Conservation (phyloP, 2,888 invertebrate genomes). For the Aleiodes leptofemur region DNA sequence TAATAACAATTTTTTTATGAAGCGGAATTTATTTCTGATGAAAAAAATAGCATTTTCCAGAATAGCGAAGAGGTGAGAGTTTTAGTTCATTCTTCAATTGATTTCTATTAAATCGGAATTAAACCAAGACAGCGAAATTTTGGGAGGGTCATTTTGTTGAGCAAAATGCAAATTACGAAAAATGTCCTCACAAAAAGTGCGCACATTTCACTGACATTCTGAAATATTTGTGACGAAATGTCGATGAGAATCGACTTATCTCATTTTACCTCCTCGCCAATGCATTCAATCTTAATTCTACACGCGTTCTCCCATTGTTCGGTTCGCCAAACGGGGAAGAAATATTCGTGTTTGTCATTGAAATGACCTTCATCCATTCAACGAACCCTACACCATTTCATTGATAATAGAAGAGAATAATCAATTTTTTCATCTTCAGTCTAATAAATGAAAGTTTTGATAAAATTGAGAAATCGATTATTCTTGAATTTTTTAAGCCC, state of each 20-base stretch:
- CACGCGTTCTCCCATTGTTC: constrained; percentile 7
- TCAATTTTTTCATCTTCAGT: no score
- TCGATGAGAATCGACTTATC: background rate
- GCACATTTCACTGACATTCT: background rate
- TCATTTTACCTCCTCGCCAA: background rate
- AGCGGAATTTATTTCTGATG: background rate
- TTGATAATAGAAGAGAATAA: no score
- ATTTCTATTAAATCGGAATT: background rate
- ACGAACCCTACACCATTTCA: background rate
- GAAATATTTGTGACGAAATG: background rate
- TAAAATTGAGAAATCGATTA: no score
- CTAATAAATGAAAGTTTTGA: no score
- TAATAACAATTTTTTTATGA: background rate
- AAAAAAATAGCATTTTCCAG: background rate
- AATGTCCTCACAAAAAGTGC: no score
- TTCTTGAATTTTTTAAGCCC: background rate
- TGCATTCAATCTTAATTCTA: background rate
- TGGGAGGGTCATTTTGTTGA: no score
- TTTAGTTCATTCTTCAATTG: no score
- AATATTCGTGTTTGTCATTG: constrained; percentile 1
- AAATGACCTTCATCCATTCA: constrained; percentile 15
- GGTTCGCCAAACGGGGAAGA: background rate
- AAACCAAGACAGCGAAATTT: background rate
- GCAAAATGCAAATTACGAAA: no score
- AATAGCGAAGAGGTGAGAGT: no score